These are phyloP conservation scores for Myrmophylax atrothorax DNA, from an alignment of 2,113 vertebrate genomes.

Conservation along the genomic window DNA sequence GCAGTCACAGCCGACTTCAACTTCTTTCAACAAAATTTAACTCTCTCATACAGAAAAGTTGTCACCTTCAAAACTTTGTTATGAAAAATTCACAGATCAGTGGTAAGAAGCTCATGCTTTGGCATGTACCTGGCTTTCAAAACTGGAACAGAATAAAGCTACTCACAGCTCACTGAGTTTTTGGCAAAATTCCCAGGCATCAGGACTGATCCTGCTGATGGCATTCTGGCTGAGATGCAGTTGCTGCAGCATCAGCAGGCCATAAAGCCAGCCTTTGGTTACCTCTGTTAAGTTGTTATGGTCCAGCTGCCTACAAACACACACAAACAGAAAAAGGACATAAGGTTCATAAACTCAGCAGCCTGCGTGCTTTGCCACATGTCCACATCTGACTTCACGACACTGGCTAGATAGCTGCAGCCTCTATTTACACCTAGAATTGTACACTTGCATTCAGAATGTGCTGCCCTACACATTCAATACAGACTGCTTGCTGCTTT, in stretches of 20 bases:
- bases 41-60: background rate
- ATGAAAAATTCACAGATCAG: slow-evolving; percentile 76
- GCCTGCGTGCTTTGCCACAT: background rate
- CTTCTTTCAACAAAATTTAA: slow-evolving; percentile 18
- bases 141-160: slow-evolving; percentile 68
- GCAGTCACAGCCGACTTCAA: background rate
- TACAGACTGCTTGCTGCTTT: background rate
- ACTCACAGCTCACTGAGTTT: slow-evolving; percentile 96
- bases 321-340: background rate
- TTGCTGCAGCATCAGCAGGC: slow-evolving; percentile 90
- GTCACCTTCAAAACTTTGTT: slow-evolving; percentile 74
- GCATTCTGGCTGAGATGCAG: slow-evolving; percentile 94
- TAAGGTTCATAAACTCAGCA: background rate
- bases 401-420: background rate
- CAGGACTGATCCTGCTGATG: slow-evolving; percentile 90
- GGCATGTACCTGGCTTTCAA: slow-evolving; percentile 50
- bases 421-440: background rate
- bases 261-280: slow-evolving; percentile 96
- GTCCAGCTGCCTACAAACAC: slow-evolving; percentile 87
- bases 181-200: slow-evolving; percentile 98
- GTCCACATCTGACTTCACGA: background rate
- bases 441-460: background rate
- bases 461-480: background rate
- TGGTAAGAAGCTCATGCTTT: slow-evolving; percentile 71
- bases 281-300: slow-evolving; percentile 96